Evolutionary conservation across 2,797 vertebrate genomes (phyloP).

Genomic region (Rachycentron canadum): DNA sequence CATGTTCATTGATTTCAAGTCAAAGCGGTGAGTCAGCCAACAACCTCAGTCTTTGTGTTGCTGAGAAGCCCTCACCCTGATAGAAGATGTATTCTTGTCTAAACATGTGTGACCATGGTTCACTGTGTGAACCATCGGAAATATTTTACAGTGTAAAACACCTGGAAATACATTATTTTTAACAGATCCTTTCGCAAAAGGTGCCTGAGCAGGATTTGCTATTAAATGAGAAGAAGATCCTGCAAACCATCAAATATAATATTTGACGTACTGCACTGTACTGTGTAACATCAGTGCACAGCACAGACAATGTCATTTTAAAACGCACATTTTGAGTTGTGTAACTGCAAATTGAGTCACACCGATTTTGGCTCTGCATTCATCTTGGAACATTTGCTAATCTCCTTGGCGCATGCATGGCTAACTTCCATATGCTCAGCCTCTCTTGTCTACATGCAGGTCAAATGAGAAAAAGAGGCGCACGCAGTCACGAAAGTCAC

Average conservation of each 20-base stretch:
- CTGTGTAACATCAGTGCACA: background rate
- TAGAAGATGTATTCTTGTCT: constrained; percentile 7
- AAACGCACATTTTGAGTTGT: background rate
- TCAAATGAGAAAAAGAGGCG: background rate
- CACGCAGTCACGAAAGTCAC: background rate
- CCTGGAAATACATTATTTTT: background rate
- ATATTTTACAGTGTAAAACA: too few species aligned
- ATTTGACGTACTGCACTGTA: background rate
- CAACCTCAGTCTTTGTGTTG: constrained; percentile 34
- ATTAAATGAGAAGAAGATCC: background rate
- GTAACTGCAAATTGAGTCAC: constrained; percentile 6
- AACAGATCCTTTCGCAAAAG: background rate
- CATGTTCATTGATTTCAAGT: constrained; percentile 49
- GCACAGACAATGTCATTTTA: background rate
- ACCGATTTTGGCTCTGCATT: constrained; percentile 12
- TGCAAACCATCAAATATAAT: background rate
- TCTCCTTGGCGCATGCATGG: constrained; percentile 14
- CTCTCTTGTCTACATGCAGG: background rate
- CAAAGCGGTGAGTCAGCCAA: constrained; percentile 53
- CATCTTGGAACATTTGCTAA: constrained; percentile 13
- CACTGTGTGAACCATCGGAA: too few species aligned
- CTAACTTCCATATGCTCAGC: constrained; percentile 30
- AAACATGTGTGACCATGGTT: too few species aligned
- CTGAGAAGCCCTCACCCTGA: constrained; percentile 19
- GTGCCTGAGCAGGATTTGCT: background rate